Percentiles rank a stretch among this genome's conserved stretches.
phyloP scores from a whole-genome alignment of 2,113 vertebrate genomes.

The Monopterus albus region DNA sequence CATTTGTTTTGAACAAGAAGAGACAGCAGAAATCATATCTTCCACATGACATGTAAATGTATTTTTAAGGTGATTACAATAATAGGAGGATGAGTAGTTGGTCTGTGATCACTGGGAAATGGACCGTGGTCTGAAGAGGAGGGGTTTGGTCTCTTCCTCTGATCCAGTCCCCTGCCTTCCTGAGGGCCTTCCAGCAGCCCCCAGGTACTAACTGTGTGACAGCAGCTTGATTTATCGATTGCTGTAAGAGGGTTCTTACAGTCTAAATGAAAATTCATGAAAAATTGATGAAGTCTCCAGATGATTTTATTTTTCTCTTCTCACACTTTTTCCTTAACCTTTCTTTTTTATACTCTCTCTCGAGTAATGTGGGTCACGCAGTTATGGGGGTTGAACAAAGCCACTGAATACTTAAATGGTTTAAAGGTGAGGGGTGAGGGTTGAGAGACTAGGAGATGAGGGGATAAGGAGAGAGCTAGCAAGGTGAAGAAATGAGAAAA shows the following conservation, averaged over 20 bases:
- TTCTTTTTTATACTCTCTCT: conserved; percentile 32
- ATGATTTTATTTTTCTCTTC: conserved; percentile 83
- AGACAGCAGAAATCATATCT: neutral
- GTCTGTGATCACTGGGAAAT: conserved; percentile 57
- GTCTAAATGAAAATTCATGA: conserved; percentile 98
- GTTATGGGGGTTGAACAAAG: conserved; percentile 79
- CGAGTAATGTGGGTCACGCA: conserved; percentile 48
- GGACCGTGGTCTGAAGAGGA: conserved; percentile 26
- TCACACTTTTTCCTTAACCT: conserved; percentile 38
- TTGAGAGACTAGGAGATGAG: conserved; percentile 51
- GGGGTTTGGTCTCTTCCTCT: conserved; percentile 64
- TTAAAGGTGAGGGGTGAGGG: conserved; percentile 81
- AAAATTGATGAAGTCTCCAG: conserved; percentile 95
- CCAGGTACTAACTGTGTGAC: conserved; percentile 94
- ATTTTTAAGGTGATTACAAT: conserved; percentile 23
- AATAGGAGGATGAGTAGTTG: neutral
- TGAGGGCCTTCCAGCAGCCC: conserved; percentile 84
- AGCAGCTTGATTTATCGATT: conserved; percentile 98
- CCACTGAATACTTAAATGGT: conserved; percentile 80
- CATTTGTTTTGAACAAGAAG: neutral
- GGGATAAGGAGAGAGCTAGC: conserved; percentile 38
- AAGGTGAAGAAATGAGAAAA: conserved; percentile 39
- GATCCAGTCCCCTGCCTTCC: conserved; percentile 78
- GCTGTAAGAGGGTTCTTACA: conserved; percentile 88
- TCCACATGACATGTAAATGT: neutral